Evolutionary conservation across 2,797 vertebrate species (phyloP), one percentile per base, ranked within the genome.

Genomic region (Mormyrops boulengeri): DNA sequence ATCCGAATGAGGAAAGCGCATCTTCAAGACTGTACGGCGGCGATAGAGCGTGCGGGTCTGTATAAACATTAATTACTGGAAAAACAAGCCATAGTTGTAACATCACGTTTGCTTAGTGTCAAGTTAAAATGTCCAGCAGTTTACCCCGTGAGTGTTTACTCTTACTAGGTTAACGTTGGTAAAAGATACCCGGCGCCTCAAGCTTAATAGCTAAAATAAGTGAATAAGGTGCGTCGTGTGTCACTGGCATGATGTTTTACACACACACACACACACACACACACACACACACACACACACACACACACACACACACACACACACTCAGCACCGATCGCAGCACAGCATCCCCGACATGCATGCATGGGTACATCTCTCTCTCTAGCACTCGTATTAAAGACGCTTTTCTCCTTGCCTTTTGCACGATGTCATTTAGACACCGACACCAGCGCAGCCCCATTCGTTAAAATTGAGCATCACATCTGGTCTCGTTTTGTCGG

Each of bases 51-150:
- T 34, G 92, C 90, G 89, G 89, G 91, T 91, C 87, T 90, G 90
- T 90, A 92, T 91, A 91, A 92, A 84, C 91, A 91, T 93, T 91
- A 89, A 91, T 69, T 90, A 89, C 57, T 88, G 90, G 88, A 57
- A 93, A 50, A 44, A 47, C n/a, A 44, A 22, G 90, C 89, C 30
- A 30, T 34, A 88, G 69, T 55, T 77, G 88, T n/a, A 80, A 50
- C 26, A 80, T 88, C 26, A 52, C n/a, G 44, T 26, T 30, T 77
- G 69, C 57, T 26, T 22, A 11, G 11, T 6, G 4, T 87, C 34
- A 38, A 88, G 60, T 88, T 88, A 47, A 88, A 69, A 69, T 69
- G 30, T 66, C 41, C 38, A 47, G 49, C 60, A 62, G 55, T 69
- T 66, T 38, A 87, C 14, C 85, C 47, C 26, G 85, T 55, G 30